These are phyloP conservation scores for Sinosuthora webbiana DNA, from an alignment of 2,113 vertebrate genomes.

Conservation along the genomic window DNA sequence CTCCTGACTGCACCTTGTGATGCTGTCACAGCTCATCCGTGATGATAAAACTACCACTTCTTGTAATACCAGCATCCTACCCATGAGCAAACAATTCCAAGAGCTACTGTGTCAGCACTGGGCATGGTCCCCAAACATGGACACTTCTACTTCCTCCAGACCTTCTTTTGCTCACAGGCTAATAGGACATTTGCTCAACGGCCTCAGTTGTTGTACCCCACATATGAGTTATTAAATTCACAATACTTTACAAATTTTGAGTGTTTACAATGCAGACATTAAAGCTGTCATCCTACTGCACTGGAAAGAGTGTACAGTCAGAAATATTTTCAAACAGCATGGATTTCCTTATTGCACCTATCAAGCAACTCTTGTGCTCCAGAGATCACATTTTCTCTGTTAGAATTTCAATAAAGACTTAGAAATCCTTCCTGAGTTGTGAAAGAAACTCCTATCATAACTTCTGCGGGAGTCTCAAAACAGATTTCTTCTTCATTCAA, in stretches of 20 bases:
- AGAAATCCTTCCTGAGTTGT: neutral
- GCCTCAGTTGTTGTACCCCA: neutral
- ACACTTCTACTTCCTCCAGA: neutral
- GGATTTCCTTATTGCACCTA: neutral
- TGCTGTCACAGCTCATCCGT: neutral
- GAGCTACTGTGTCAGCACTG: neutral
- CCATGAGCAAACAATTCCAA: neutral
- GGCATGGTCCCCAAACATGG: neutral
- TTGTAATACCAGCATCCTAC: neutral
- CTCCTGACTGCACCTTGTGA: neutral
- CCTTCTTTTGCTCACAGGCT: neutral
- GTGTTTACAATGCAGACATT: neutral
- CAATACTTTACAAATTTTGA: neutral
- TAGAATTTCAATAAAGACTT: neutral
- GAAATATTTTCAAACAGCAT: neutral
- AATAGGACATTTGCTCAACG: neutral
- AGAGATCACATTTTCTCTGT: neutral
- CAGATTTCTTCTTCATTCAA: neutral
- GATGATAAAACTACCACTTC: neutral
- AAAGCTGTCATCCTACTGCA: neutral
- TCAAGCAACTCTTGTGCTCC: neutral
- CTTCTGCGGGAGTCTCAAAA: neutral
- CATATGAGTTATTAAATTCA: rapidly evolving
- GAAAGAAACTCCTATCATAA: neutral
- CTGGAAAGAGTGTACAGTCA: neutral